These are phyloP conservation scores for Didymodactylos carnosus DNA, from an alignment of 2,888 invertebrate species.

Conservation along the genomic window DNA sequence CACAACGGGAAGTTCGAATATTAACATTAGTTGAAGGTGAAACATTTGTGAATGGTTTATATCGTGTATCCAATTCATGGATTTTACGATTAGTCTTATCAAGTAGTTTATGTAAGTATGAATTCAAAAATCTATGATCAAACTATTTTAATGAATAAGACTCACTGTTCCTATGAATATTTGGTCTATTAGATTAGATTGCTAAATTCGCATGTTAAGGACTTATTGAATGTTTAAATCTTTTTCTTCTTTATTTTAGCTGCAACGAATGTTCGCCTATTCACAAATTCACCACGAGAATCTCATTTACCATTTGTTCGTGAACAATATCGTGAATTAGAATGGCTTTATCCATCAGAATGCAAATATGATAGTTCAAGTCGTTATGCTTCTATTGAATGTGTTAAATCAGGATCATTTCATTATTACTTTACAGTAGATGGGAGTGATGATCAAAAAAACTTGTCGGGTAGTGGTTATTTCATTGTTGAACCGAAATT, in stretches of 20 bases:
- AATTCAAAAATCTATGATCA: too few species aligned
- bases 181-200: too few species aligned
- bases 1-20: too few species aligned
- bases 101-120: background rate
- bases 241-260: too few species aligned
- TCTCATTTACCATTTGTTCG: background rate
- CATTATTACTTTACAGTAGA: conserved; percentile 2
- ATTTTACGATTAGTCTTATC: background rate
- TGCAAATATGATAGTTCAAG: background rate
- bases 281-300: background rate
- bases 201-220: too few species aligned
- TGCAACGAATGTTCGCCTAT: background rate
- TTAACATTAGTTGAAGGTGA: too few species aligned
- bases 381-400: background rate
- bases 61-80: background rate
- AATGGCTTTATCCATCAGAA: background rate
- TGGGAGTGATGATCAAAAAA: background rate
- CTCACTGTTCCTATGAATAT: too few species aligned
- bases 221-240: too few species aligned
- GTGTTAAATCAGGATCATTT: background rate
- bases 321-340: background rate
- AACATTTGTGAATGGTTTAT: too few species aligned
- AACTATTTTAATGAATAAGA: too few species aligned
- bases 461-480: background rate
- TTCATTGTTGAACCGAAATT: conserved; percentile 3